These are phyloP conservation scores for Euwallacea fornicatus DNA, from an alignment of 1,140 invertebrate genomes.

Conservation along the genomic window DNA sequence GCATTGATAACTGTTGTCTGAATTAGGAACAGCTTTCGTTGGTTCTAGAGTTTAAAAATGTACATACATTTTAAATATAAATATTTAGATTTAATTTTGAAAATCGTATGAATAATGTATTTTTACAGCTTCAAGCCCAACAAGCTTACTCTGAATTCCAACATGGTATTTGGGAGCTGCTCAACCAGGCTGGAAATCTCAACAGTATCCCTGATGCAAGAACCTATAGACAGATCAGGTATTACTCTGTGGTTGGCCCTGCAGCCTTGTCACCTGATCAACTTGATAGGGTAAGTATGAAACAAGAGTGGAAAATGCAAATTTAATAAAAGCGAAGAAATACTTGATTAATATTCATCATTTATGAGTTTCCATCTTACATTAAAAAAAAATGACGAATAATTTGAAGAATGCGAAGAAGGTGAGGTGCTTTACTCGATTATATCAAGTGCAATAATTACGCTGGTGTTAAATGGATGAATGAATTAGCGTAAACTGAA, in stretches of 20 bases:
- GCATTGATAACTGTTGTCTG: no score
- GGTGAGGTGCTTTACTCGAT: no score
- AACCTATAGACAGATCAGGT: slow-evolving; percentile 73
- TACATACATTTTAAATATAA: background rate
- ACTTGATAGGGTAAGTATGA: slow-evolving; percentile 71
- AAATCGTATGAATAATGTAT: background rate
- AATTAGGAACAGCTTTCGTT: no score
- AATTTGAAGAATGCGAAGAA: no score
- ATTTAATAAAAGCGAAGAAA: no score
- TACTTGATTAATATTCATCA: no score
- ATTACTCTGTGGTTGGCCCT: slow-evolving; percentile 79
- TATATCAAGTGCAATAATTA: background rate
- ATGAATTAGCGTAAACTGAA: no score
- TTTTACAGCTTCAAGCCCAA: slow-evolving; percentile 71
- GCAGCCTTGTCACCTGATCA: slow-evolving; percentile 81
- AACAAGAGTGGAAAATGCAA: no score
- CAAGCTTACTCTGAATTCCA: slow-evolving; percentile 79
- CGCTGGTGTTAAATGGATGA: no score
- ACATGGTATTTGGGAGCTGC: slow-evolving; percentile 71
- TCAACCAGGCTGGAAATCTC: slow-evolving; percentile 66
- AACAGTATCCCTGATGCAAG: slow-evolving; percentile 66
- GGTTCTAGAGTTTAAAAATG: no score
- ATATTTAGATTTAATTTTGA: background rate
- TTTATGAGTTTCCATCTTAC: no score
- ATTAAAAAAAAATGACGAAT: no score